Evolutionary conservation across 2,113 vertebrate species (phyloP).

Genomic region (Lepisosteus osseus): DNA sequence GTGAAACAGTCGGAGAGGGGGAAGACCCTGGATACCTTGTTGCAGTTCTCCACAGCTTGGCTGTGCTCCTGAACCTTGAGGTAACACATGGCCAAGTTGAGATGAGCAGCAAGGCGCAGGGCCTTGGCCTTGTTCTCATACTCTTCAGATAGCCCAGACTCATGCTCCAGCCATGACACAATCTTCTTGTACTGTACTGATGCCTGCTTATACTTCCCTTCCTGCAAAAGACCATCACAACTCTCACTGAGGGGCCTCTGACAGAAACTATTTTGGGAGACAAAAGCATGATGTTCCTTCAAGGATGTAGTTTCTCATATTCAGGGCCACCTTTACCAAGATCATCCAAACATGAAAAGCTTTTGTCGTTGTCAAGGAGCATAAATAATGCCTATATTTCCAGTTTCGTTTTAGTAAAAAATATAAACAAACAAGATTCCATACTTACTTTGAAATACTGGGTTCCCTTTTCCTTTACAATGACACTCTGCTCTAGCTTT

Average conservation of each 20-base stretch:
- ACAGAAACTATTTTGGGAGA: too few species aligned
- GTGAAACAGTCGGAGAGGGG: too few species aligned
- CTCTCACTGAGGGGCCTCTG: too few species aligned
- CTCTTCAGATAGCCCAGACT: constrained; percentile 70
- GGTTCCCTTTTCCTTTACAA: constrained; percentile 93
- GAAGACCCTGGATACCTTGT: constrained; percentile 74
- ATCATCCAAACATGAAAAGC: too few species aligned
- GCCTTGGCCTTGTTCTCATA: constrained; percentile 73
- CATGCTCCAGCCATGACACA: constrained; percentile 89
- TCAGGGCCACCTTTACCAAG: too few species aligned
- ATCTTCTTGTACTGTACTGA: constrained; percentile 91
- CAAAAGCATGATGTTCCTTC: too few species aligned
- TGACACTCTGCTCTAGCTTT: constrained; percentile 87
- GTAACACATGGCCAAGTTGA: constrained; percentile 94
- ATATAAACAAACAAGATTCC: background rate
- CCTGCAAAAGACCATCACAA: constrained; percentile 56
- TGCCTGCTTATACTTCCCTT: constrained; percentile 87
- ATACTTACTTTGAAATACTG: constrained; percentile 87
- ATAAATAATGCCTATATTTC: too few species aligned
- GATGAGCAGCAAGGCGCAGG: constrained; percentile 83
- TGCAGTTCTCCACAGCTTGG: constrained; percentile 83
- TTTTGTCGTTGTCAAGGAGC: too few species aligned
- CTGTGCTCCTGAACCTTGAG: constrained; percentile 86
- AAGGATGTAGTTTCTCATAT: too few species aligned
- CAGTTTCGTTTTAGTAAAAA: background rate